These are phyloP conservation scores for Araneus ventricosus DNA, from an alignment of 1,140 invertebrate genomes.

Conservation along the genomic window DNA sequence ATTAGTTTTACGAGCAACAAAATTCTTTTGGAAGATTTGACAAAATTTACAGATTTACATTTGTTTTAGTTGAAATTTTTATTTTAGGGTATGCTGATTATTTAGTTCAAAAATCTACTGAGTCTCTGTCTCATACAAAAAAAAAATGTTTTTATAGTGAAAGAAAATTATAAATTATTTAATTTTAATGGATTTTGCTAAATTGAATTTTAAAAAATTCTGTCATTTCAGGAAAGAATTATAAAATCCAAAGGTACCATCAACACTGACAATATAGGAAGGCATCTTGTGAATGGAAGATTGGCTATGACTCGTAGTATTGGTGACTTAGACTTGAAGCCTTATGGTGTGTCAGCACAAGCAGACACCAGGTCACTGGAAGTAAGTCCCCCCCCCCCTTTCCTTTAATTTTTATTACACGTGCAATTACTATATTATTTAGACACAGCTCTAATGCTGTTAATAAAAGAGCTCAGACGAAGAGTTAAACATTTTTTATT, in stretches of 20 bases:
- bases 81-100: too few relatives aligned
- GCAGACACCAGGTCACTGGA: constrained; percentile 81
- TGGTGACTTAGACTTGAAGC: constrained; percentile 83
- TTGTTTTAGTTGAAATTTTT: too few relatives aligned
- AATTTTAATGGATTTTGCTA: too few relatives aligned
- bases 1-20: too few relatives aligned
- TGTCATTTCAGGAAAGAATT: constrained; percentile 77
- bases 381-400: constrained; percentile 77
- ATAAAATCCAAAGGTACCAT: constrained; percentile 79
- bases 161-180: not conserved
- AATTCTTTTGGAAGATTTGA: too few relatives aligned
- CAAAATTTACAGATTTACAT: too few relatives aligned
- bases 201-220: constrained; percentile 32
- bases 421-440: too few relatives aligned
- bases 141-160: too few relatives aligned
- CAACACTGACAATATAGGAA: constrained; percentile 80
- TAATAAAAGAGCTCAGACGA: too few relatives aligned
- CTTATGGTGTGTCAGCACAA: constrained; percentile 82
- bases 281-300: constrained; percentile 81
- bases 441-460: too few relatives aligned
- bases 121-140: too few relatives aligned
- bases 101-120: not conserved
- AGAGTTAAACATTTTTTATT: too few relatives aligned
- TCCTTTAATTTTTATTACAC: not conserved
- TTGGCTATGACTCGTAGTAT: constrained; percentile 84